Percentiles rank a stretch among this genome's conserved stretches.
Conservation (phyloP, 2,888 invertebrate species). For the Myopa testacea region DNA sequence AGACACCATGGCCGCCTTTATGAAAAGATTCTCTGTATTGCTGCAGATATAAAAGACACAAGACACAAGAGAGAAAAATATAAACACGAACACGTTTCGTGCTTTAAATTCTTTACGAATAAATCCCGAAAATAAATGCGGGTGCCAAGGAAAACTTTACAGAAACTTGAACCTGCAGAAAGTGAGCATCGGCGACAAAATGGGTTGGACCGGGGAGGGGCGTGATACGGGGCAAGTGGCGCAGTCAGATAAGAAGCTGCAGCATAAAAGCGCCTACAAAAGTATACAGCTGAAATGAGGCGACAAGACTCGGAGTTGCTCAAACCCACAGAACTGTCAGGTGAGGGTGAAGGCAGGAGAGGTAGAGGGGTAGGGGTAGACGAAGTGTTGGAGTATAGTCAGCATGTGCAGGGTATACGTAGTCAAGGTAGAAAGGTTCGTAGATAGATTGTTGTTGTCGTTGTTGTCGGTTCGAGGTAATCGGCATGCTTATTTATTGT, state of each 20-base stretch:
- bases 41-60: conserved; percentile 9
- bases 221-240: neutral
- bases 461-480: neutral
- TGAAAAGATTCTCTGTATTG: neutral
- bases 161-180: conserved; percentile 14
- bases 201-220: neutral
- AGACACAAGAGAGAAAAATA: conserved; percentile 27
- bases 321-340: too few species aligned
- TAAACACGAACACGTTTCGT: conserved; percentile 38
- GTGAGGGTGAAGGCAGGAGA: neutral
- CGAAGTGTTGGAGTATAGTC: neutral
- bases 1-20: neutral
- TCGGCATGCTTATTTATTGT: conserved; percentile 32
- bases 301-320: too few species aligned
- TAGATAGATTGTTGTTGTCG: neutral
- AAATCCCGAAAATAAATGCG: conserved; percentile 39
- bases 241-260: neutral
- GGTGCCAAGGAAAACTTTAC: conserved; percentile 24
- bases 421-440: too few species aligned
- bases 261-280: neutral
- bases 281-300: neutral
- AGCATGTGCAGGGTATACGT: too few species aligned
- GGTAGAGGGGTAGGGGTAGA: neutral
- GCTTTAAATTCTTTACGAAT: conserved; percentile 39
- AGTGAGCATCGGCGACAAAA: neutral